phyloP scores from a whole-genome alignment of 37 sponge, comb jelly and placozoan genomes.

The Haliclona indistincta region DNA sequence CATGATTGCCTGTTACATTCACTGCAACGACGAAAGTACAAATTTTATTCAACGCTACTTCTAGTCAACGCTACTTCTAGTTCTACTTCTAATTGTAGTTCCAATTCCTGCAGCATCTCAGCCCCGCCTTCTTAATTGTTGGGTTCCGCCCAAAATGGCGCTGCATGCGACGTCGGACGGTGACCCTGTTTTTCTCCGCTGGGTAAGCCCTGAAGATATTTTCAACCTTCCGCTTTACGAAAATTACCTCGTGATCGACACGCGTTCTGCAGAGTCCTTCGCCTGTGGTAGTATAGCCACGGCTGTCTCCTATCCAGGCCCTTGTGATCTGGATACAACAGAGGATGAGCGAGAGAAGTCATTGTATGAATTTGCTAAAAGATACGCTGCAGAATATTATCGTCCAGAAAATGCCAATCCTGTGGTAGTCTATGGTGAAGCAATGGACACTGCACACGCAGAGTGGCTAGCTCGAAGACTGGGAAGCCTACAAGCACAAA shows the following conservation, averaged over 20 bases:
- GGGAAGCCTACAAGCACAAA: conserved; percentile 22
- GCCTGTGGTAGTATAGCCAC: conserved; percentile 52
- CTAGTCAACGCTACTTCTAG: no score
- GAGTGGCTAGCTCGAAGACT: conserved; percentile 56
- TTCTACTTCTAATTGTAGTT: no score
- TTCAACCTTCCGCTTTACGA: conserved; percentile 83
- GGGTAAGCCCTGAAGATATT: conserved; percentile 30
- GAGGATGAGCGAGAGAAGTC: conserved; percentile 39
- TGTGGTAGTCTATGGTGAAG: conserved; percentile 66
- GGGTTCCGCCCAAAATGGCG: no score
- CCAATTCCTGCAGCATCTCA: no score
- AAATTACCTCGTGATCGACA: conserved; percentile 70
- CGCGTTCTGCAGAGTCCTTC: conserved; percentile 31
- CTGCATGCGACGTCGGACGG: neutral
- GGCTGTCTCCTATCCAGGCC: conserved; percentile 62
- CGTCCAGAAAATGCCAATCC: conserved; percentile 74
- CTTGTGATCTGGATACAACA: conserved; percentile 5
- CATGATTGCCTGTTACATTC: no score
- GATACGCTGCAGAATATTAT: conserved; percentile 29
- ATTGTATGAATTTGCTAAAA: conserved; percentile 34
- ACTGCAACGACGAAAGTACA: no score
- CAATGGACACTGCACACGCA: conserved; percentile 25
- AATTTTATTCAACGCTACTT: no score
- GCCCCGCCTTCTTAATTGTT: no score
- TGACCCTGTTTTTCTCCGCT: neutral